Base-by-base conservation (phyloP, 2,797 vertebrate genomes). In the Anabacerthia variegaticeps region DNA sequence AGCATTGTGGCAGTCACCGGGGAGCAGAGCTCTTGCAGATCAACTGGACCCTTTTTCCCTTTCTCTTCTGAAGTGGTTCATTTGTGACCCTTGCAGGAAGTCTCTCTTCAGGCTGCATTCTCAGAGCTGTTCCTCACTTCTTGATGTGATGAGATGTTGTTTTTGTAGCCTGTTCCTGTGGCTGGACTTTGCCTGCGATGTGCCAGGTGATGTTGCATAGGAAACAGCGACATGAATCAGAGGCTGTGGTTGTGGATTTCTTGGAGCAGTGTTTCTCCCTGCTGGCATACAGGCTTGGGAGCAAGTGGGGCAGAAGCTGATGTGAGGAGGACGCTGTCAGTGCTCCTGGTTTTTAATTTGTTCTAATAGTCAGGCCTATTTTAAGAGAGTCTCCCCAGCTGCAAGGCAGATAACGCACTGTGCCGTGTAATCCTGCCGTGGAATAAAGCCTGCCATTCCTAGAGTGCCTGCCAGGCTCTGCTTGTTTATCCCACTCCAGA, bases 331-430 rank as follows among this genome's bases (percentile, higher is more conserved):
- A 49, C 68, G 67, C 69, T 59, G 37, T 83, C 52, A 7, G 51
- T 54, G 32, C 24, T 74, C 80, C 74, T 65, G 43, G 0, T 68
- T 77, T 55, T 76, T 26, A 39, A 20, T 77, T 93, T 76, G 44
- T 76, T 87, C 77, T 80, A 44, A 72, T 61, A 92, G 91, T 62
- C 71, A 67, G 80, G 34, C 49, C 91, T 92, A 88, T 94, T 95
- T 95, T 92, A 80, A 81, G 94, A 78, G 67, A n/a, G 32, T 74
- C 72, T 92, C 80, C 67, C 68, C 76, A 84, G 92, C 91, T 89
- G 76, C 62, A 46, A 72, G 91, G 94, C 93, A 89, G 93, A 90
- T 94, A 87, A 95, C 27, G 77, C 76, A 32, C 63, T 67, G 66
- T 90, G 24, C 85, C 34, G 9, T 39, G 87, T 96, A 91, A 95